Conservation (phyloP, 2,888 invertebrate genomes). For the Agrenia bidenticulata region DNA sequence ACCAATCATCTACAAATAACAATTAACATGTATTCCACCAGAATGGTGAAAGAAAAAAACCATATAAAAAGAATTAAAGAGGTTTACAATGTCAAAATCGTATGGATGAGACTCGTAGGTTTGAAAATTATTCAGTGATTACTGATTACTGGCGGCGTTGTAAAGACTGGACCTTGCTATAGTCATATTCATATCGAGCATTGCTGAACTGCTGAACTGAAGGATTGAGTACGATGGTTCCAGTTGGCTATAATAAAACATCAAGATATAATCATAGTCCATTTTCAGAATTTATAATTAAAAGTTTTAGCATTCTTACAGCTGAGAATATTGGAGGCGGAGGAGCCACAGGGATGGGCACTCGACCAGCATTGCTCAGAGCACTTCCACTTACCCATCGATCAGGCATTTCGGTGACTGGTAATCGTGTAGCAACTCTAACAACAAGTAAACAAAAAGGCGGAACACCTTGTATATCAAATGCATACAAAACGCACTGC, state of each 20-base stretch:
- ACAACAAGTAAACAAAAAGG: no score
- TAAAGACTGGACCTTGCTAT: background rate
- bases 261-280: background rate
- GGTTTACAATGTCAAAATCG: no score
- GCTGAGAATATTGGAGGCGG: conserved; percentile 35
- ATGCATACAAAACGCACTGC: no score
- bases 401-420: conserved; percentile 27
- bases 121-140: no score
- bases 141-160: background rate
- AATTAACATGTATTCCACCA: no score
- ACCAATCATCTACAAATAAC: no score
- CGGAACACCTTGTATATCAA: no score
- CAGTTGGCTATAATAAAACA: background rate
- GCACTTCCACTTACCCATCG: conserved; percentile 42
- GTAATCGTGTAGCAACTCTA: background rate
- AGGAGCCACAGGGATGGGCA: conserved; percentile 26
- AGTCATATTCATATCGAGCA: background rate
- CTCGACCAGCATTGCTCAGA: conserved; percentile 20
- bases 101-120: no score
- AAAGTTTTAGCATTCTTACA: no score
- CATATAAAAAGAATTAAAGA: no score
- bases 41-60: no score
- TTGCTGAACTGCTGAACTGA: background rate
- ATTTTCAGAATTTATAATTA: no score
- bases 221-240: background rate